Evolutionary conservation across 2,888 invertebrate genomes (phyloP).

Genomic region (Scaptomyza caliginosa): DNA sequence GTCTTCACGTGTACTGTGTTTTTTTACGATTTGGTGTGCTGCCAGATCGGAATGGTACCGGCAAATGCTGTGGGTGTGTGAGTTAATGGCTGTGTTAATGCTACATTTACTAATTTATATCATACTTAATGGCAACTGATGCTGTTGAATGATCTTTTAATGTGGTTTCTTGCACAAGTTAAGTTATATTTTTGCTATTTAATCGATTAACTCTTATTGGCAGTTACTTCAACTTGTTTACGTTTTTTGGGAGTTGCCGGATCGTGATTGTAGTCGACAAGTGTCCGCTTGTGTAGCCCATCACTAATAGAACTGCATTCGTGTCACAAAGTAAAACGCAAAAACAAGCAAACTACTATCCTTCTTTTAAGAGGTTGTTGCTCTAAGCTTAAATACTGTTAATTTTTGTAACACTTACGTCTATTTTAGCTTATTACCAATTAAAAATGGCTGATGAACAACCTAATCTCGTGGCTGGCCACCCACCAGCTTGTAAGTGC

Average conservation of each 20-base stretch:
- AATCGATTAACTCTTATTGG: neutral
- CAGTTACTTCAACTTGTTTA: slow-evolving; percentile 19
- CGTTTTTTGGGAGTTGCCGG: slow-evolving; percentile 21
- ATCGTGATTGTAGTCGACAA: neutral
- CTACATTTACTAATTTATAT: neutral
- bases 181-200: neutral
- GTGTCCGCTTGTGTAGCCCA: slow-evolving; percentile 12
- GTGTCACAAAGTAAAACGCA: slow-evolving; percentile 69
- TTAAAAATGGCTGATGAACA: slow-evolving; percentile 86
- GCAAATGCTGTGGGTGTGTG: neutral
- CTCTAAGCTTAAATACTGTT: neutral
- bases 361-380: slow-evolving; percentile 24
- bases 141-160: neutral
- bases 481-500: slow-evolving; percentile 93
- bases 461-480: slow-evolving; percentile 92
- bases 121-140: neutral
- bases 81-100: neutral
- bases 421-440: slow-evolving; percentile 19
- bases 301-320: slow-evolving; percentile 68
- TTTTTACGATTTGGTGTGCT: slow-evolving; percentile 41
- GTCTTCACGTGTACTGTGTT: neutral
- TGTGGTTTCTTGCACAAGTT: neutral
- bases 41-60: slow-evolving; percentile 1
- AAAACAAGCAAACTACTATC: slow-evolving; percentile 7
- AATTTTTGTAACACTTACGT: neutral